phyloP scores from a whole-genome alignment of 2,113 vertebrate species.

The Sebastes fasciatus region DNA sequence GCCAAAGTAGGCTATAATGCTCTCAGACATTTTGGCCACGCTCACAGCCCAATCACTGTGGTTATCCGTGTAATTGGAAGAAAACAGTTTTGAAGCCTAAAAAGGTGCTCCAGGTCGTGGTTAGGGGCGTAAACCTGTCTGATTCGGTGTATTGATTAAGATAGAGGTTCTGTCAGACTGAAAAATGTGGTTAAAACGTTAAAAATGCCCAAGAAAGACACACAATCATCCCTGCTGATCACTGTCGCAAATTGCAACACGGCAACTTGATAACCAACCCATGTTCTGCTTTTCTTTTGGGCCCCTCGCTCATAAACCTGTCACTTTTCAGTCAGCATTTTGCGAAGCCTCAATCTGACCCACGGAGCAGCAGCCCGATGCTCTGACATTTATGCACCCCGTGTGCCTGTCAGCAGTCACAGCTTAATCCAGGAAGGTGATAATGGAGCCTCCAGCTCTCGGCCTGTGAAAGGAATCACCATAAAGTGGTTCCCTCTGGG shows the following conservation, averaged over 20 bases:
- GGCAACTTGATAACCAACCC: background rate
- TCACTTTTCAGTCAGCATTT: conserved; percentile 26
- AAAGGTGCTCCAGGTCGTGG: background rate
- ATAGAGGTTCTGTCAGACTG: background rate
- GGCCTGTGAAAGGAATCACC: conserved; percentile 74
- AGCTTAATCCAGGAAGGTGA: conserved; percentile 69
- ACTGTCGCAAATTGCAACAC: background rate
- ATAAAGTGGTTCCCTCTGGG: conserved; percentile 54
- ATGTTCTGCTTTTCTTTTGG: conserved; percentile 1
- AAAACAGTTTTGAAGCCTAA: background rate
- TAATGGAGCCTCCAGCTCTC: conserved; percentile 66
- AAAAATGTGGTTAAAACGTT: background rate
- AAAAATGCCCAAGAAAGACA: background rate
- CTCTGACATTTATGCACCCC: conserved; percentile 53
- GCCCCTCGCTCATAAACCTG: conserved; percentile 35
- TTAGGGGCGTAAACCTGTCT: background rate
- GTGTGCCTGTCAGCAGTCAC: conserved; percentile 59
- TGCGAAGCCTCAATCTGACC: conserved; percentile 43
- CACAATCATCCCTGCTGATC: background rate
- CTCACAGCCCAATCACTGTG: background rate
- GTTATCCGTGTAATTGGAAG: background rate
- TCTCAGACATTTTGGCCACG: background rate
- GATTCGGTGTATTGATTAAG: too few relatives aligned
- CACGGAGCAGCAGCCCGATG: background rate
- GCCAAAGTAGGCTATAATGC: background rate